Evolutionary conservation across 2,888 invertebrate genomes (phyloP).

Genomic region (Plusia festucae): DNA sequence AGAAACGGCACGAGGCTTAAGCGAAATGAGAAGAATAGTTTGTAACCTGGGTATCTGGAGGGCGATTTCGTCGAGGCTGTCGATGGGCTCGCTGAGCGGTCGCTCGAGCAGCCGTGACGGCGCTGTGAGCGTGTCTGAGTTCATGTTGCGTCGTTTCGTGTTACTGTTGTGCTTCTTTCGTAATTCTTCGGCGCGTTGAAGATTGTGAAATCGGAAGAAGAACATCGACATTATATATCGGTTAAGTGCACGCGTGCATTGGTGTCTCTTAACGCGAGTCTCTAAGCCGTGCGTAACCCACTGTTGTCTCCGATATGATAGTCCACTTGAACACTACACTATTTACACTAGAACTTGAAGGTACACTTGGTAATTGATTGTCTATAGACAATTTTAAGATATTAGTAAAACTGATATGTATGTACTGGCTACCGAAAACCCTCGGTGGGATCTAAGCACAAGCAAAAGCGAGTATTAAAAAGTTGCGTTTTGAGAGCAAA

Average conservation of each 20-base stretch:
- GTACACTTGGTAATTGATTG: not conserved
- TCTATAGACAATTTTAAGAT: not conserved
- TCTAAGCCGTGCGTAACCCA: slow-evolving; percentile 21
- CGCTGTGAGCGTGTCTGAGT: slow-evolving; percentile 91
- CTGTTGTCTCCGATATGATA: slow-evolving; percentile 31
- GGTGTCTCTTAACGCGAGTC: slow-evolving; percentile 27
- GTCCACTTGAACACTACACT: slow-evolving; percentile 48
- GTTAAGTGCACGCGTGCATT: slow-evolving; percentile 53
- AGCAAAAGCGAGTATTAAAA: slow-evolving; percentile 11
- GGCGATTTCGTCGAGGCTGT: slow-evolving; percentile 97
- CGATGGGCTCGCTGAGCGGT: slow-evolving; percentile 95
- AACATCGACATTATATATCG: slow-evolving; percentile 95
- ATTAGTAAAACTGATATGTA: not conserved
- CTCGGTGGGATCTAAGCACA: not conserved
- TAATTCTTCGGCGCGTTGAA: slow-evolving; percentile 94
- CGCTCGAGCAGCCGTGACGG: slow-evolving; percentile 95
- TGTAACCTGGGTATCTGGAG: slow-evolving; percentile 97
- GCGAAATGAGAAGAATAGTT: slow-evolving; percentile 55
- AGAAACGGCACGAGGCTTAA: slow-evolving; percentile 59
- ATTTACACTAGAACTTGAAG: not conserved
- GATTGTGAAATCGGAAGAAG: slow-evolving; percentile 98
- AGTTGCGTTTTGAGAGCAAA: slow-evolving; percentile 18
- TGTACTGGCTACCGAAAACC: not conserved
- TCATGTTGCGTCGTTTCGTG: slow-evolving; percentile 73
- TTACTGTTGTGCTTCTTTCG: slow-evolving; percentile 71